Evolutionary conservation across 2,113 vertebrate species (phyloP), one percentile per base, ranked within the genome.

Genomic region (Ochotona curzoniae): DNA sequence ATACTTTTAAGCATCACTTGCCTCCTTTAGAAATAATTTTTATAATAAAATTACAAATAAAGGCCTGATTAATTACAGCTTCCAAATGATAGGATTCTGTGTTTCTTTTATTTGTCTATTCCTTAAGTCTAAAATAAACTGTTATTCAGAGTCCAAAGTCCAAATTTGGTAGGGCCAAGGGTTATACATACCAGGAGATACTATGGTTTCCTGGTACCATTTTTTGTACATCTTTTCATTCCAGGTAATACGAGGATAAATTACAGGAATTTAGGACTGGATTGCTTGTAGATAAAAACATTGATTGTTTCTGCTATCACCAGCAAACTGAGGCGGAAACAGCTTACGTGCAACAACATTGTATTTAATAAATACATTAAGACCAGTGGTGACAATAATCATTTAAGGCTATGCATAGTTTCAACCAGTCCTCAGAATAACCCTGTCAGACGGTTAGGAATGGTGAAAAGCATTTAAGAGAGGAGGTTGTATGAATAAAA

Each of bases 11-110:
- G 47, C 61, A 32, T 80, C 85, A 86, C 32, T 93, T 89, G 30
- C 23, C 44, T 83, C 44, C 82, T 74, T 92, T 87, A 92, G 81
- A 94, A 84, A 86, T 89, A 95, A 95, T 47, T 74, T 91, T 32
- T 89, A 82, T 90, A 93, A 82, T 32, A 86, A 95, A 93, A 79
- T 83, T 91, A 84, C 89, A 89, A 94, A 93, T 91, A 94, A 95
- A 93, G 35, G 8, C 21, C 32, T 71, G 60, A 64, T 84, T 91
- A 30, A 87, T 91, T 38, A 75, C 67, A 89, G 30, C 74, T 35
- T 83, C 35, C 79, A 96, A 71, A 54, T 75, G 30, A 70, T 60
- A 85, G 11, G 28, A 85, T 84, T 81, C 81, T 86, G 23, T 30
- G 73, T 83, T 94, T 94, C 54, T 93, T 93, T 84, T 6, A 67